These are phyloP conservation scores for Psittacula derbiana DNA, from an alignment of 2,797 vertebrate genomes.

Conservation along the genomic window DNA sequence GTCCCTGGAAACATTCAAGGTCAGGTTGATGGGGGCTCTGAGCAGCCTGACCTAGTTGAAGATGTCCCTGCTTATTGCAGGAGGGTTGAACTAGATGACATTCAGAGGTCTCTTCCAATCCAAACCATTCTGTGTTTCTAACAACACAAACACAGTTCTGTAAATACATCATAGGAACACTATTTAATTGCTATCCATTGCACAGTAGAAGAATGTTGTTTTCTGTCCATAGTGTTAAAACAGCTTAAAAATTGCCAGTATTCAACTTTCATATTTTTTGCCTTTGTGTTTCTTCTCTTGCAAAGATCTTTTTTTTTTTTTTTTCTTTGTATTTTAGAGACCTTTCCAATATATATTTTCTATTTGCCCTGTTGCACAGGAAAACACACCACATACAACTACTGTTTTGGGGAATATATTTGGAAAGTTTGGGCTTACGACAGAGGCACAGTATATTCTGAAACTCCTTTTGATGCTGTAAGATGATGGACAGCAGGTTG, in stretches of 20 bases:
- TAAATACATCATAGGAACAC: background rate
- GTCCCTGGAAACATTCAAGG: background rate
- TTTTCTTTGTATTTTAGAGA: background rate
- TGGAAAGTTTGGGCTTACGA: background rate
- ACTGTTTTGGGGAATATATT: background rate
- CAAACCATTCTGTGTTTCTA: background rate
- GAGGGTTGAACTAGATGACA: background rate
- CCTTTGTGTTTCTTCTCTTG: background rate
- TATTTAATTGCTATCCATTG: background rate
- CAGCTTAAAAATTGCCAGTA: background rate
- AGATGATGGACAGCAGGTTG: background rate
- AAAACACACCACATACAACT: background rate
- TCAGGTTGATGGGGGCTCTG: background rate
- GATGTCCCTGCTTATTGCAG: background rate
- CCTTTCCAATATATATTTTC: background rate
- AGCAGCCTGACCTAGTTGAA: background rate
- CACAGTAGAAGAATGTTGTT: background rate
- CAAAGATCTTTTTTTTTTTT: background rate
- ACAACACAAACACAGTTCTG: background rate
- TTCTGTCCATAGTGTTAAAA: background rate
- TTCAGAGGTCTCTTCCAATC: background rate
- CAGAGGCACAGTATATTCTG: background rate
- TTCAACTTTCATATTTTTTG: background rate
- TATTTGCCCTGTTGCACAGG: background rate
- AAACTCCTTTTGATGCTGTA: background rate